Evolutionary conservation across 2,797 vertebrate genomes (phyloP).

Genomic region (Pangasius larnaudii): DNA sequence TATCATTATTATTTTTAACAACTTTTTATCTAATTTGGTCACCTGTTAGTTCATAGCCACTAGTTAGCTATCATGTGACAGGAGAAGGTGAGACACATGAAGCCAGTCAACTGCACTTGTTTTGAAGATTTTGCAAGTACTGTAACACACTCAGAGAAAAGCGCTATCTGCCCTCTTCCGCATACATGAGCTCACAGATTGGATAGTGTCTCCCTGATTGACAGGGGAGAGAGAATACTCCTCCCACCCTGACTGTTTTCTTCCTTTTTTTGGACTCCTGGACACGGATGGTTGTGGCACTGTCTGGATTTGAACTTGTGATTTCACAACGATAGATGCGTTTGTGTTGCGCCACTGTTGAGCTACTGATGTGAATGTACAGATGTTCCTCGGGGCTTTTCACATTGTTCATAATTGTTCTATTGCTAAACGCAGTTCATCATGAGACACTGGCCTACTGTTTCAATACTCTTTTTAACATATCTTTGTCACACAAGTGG

Average conservation of each 20-base stretch:
- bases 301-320: not conserved
- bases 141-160: not conserved
- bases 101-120: not conserved
- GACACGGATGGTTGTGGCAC: not conserved
- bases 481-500: too few species aligned
- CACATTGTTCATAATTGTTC: not conserved
- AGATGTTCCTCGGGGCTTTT: not conserved
- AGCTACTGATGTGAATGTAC: not conserved
- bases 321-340: too few species aligned
- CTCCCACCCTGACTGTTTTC: not conserved
- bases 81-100: not conserved
- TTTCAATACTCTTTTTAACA: too few species aligned
- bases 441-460: too few species aligned
- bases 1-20: not conserved
- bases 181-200: not conserved
- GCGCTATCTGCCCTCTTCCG: not conserved
- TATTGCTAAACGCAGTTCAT: not conserved
- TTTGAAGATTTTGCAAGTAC: not conserved
- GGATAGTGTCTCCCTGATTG: not conserved
- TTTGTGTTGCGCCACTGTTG: not conserved
- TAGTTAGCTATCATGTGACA: not conserved
- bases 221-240: not conserved
- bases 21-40: not conserved
- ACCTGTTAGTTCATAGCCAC: not conserved
- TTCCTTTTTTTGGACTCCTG: not conserved